A percentile compares a stretch with the other conserved stretches of the same genome.
Conservation (phyloP, 1,140 invertebrate genomes). For the Drepana arcuata region DNA sequence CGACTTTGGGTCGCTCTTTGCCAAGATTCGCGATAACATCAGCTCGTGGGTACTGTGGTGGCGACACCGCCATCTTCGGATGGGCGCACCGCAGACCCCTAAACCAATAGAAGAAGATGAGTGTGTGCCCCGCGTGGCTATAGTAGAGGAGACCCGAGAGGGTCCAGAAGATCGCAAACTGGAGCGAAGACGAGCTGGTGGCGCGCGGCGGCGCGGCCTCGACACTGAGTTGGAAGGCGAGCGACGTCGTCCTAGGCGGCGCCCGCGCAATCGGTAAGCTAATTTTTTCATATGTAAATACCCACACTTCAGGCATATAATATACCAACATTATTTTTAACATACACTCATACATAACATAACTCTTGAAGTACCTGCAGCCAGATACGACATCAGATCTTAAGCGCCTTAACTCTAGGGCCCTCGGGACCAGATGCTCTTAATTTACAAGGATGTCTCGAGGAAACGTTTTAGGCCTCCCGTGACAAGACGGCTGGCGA, state of each 20-base stretch:
- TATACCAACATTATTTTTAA: no score
- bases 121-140: conserved; percentile 40
- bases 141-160: conserved; percentile 38
- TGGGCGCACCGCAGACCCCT: conserved; percentile 65
- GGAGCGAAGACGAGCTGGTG: conserved; percentile 34
- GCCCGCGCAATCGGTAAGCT: conserved; percentile 44
- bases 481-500: no score
- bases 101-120: conserved; percentile 57
- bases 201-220: conserved; percentile 48
- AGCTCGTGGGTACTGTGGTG: conserved; percentile 66
- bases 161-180: conserved; percentile 39
- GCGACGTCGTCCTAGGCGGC: conserved; percentile 37
- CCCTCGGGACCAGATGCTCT: no score
- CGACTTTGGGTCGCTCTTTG: conserved; percentile 12
- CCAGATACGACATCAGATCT: no score
- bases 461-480: no score
- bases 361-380: no score
- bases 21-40: conserved; percentile 65
- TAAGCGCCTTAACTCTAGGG: no score
- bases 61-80: conserved; percentile 64
- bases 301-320: no score
- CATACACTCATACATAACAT: no score
- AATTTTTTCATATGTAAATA: no score
- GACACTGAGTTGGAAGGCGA: conserved; percentile 54
- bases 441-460: no score